Conservation (phyloP, 2,888 invertebrate genomes). For the Pandemis cinnamomeana region DNA sequence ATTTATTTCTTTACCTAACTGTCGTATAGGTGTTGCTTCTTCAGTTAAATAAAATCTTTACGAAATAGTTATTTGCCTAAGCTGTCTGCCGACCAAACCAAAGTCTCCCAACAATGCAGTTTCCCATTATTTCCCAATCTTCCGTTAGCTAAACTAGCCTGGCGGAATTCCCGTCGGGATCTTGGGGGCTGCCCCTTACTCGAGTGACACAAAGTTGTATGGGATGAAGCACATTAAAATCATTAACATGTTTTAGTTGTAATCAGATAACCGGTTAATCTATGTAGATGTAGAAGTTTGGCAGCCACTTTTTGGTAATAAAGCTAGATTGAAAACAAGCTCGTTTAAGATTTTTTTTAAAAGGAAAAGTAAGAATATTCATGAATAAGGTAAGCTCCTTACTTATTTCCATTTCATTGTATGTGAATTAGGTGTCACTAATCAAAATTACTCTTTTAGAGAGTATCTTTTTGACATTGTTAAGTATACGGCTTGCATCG, state of each 20-base stretch:
- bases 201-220: not conserved
- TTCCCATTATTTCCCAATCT: constrained; percentile 51
- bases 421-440: not conserved
- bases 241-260: no score
- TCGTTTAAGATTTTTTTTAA: no score
- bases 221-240: not conserved
- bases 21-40: no score
- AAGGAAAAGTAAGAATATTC: no score
- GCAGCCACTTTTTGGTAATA: no score
- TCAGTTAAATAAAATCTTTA: not conserved
- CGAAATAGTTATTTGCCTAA: not conserved
- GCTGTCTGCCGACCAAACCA: not conserved
- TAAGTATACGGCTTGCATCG: no score
- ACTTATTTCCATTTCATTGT: not conserved
- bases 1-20: no score
- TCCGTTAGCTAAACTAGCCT: constrained; percentile 57
- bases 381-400: no score
- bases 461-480: no score
- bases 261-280: not conserved
- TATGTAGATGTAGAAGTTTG: no score
- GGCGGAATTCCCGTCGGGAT: constrained; percentile 46
- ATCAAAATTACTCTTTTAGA: no score
- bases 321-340: no score
- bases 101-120: constrained; percentile 6
- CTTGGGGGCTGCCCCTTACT: not conserved